Conservation (phyloP, 2,797 vertebrate genomes). For the Liasis olivaceus region DNA sequence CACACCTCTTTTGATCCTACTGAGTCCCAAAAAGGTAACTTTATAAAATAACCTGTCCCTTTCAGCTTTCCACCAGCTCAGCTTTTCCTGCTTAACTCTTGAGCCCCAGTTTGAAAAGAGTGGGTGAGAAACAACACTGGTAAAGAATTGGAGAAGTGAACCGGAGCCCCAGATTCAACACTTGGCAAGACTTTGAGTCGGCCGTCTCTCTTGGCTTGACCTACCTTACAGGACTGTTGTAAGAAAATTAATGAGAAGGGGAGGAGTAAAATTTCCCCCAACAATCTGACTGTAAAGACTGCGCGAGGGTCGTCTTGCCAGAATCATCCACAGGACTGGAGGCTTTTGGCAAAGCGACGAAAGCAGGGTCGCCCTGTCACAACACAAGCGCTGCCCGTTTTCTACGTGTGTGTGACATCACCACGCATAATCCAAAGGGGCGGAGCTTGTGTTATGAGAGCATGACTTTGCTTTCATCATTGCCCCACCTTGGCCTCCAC, state of each 20-base stretch:
- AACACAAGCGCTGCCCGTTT: background rate
- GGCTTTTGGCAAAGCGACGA: background rate
- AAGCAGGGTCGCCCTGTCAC: background rate
- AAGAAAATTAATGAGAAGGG: background rate
- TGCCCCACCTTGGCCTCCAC: background rate
- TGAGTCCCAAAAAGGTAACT: constrained; percentile 38
- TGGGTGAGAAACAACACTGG: background rate
- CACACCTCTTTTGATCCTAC: constrained; percentile 31
- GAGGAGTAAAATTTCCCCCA: background rate
- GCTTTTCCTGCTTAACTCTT: background rate
- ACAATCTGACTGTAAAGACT: background rate
- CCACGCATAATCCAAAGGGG: background rate
- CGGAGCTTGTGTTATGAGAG: background rate
- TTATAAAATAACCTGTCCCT: constrained; percentile 6
- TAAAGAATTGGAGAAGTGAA: background rate
- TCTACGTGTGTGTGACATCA: background rate
- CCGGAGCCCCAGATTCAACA: background rate
- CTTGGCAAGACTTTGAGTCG: background rate
- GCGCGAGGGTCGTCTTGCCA: background rate
- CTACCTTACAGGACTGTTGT: background rate
- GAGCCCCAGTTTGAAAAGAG: background rate
- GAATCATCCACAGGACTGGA: background rate
- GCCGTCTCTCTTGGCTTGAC: background rate
- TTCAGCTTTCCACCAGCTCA: background rate
- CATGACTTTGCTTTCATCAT: background rate